Evolutionary conservation across 2,888 invertebrate species (phyloP).

Genomic region (Idaea straminata): DNA sequence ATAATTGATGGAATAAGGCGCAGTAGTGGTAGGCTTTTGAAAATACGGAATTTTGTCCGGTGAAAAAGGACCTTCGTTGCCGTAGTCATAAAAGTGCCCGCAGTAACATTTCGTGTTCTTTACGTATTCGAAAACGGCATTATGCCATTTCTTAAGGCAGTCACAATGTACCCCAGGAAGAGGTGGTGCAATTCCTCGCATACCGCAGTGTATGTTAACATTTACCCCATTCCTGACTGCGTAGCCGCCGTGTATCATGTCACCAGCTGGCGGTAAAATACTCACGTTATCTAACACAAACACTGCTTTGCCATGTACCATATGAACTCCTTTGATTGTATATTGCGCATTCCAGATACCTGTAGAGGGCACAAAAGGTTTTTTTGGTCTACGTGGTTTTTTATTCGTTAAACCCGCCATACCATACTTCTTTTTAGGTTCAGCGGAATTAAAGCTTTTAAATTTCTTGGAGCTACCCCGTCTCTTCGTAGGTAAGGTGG

Average conservation of each 20-base stretch:
- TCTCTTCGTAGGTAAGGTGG: too few species aligned
- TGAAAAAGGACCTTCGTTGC: conserved; percentile 54
- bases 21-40: conserved; percentile 48
- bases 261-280: conserved; percentile 51
- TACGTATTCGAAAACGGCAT: conserved; percentile 49
- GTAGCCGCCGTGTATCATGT: conserved; percentile 65
- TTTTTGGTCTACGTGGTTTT: conserved; percentile 36
- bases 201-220: conserved; percentile 60
- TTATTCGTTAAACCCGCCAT: conserved; percentile 30
- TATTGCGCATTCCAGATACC: conserved; percentile 55
- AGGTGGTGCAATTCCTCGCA: conserved; percentile 43
- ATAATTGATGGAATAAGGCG: conserved; percentile 53
- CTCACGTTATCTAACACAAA: conserved; percentile 53
- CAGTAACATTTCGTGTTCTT: conserved; percentile 60
- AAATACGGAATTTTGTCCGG: conserved; percentile 60
- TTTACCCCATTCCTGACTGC: conserved; percentile 35
- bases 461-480: too few species aligned
- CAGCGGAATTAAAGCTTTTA: conserved; percentile 15
- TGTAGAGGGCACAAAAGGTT: conserved; percentile 49
- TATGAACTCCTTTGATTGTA: conserved; percentile 55
- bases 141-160: conserved; percentile 58
- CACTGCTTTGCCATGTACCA: conserved; percentile 46
- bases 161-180: conserved; percentile 51
- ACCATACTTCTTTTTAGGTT: conserved; percentile 56
- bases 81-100: conserved; percentile 59